Conservation (phyloP, 2,888 invertebrate genomes). For the Megastigmus dorsalis region DNA sequence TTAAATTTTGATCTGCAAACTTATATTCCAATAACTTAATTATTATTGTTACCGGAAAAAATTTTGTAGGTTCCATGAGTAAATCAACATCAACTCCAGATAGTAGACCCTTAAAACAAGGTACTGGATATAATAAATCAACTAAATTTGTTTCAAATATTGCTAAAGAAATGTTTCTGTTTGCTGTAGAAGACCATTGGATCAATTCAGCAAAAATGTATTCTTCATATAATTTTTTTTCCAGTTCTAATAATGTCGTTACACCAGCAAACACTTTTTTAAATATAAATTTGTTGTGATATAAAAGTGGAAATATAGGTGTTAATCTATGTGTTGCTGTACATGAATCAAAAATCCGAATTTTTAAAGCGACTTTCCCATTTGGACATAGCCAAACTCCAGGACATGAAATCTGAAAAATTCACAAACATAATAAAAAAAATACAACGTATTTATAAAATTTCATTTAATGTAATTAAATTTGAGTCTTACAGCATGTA, state of each 20-base stretch:
- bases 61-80: constrained; percentile 81
- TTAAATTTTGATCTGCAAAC: too few relatives aligned
- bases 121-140: constrained; percentile 80
- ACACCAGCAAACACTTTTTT: constrained; percentile 77
- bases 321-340: constrained; percentile 81
- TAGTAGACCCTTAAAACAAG: constrained; percentile 76
- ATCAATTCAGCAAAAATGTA: constrained; percentile 80
- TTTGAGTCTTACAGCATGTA: constrained; percentile 70
- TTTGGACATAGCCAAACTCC: constrained; percentile 89
- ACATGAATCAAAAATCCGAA: constrained; percentile 82
- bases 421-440: background rate
- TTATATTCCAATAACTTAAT: too few relatives aligned
- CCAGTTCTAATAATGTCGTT: constrained; percentile 74
- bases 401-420: constrained; percentile 84
- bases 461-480: background rate
- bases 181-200: constrained; percentile 76
- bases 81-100: constrained; percentile 80
- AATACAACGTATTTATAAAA: constrained; percentile 7
- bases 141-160: constrained; percentile 80
- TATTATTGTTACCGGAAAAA: constrained; percentile 79
- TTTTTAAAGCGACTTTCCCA: constrained; percentile 83
- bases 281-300: constrained; percentile 84
- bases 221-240: constrained; percentile 77
- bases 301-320: constrained; percentile 83
- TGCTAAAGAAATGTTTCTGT: constrained; percentile 77